Percentiles rank a stretch among this genome's conserved stretches.
These are phyloP conservation scores for Lithobates pipiens DNA, from an alignment of 2,797 vertebrate genomes.

Conservation along the genomic window DNA sequence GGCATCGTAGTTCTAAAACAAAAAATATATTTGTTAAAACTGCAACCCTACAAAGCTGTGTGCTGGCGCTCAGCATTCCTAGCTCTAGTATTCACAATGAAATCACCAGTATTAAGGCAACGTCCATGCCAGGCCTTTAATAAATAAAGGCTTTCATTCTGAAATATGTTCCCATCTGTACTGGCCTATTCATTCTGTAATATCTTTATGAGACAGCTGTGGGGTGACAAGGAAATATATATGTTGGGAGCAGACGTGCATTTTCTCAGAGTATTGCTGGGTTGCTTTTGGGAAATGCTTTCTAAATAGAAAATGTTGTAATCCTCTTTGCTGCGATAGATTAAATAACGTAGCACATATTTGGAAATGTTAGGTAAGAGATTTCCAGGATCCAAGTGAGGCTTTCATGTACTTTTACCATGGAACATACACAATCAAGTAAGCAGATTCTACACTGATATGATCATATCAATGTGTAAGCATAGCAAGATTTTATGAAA, in stretches of 20 bases:
- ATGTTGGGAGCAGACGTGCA: neutral
- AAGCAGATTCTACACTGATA: too few relatives aligned
- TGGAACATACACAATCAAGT: too few relatives aligned
- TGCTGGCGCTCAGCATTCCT: neutral
- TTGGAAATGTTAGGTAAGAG: too few relatives aligned
- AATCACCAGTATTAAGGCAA: neutral
- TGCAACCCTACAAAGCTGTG: neutral
- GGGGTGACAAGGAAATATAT: slow-evolving; percentile 41
- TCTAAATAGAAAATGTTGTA: slow-evolving; percentile 8
- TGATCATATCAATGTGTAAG: too few relatives aligned
- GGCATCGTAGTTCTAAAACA: too few relatives aligned
- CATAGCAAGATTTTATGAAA: too few relatives aligned
- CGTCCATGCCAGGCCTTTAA: neutral
- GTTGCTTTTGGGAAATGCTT: neutral
- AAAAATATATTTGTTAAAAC: too few relatives aligned
- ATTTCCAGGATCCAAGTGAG: too few relatives aligned
- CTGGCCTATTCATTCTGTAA: slow-evolving; percentile 10
- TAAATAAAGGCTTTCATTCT: slow-evolving; percentile 21
- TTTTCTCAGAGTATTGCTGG: neutral
- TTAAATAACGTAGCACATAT: too few relatives aligned
- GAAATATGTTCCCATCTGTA: slow-evolving; percentile 14
- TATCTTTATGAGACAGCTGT: slow-evolving; percentile 33
- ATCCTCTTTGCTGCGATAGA: neutral
- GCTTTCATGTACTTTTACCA: too few relatives aligned
- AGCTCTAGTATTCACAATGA: neutral